Evolutionary conservation across 2,888 invertebrate species (phyloP).

Genomic region (Schizotus pectinicornis): DNA sequence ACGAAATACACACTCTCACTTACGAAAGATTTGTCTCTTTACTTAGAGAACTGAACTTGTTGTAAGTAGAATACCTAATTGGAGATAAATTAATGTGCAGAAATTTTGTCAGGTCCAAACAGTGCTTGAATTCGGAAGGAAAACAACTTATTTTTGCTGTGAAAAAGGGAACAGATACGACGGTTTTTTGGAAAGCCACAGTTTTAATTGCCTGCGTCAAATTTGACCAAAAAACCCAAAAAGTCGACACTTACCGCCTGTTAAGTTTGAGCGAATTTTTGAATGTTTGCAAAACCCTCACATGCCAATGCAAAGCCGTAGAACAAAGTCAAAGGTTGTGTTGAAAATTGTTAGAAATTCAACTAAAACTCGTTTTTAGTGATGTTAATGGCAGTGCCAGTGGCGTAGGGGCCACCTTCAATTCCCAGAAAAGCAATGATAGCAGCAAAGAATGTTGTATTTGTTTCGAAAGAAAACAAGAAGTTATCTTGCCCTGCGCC

Average conservation of each 20-base stretch:
- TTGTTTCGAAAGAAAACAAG: conserved; percentile 73
- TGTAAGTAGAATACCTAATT: conserved; percentile 59
- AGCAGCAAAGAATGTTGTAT: conserved; percentile 68
- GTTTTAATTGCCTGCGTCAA: conserved; percentile 71
- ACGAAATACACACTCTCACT: conserved; percentile 52
- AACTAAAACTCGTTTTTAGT: neutral
- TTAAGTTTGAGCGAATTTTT: conserved; percentile 70
- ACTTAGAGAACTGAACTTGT: conserved; percentile 65
- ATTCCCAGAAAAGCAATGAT: conserved; percentile 53
- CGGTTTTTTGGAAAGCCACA: conserved; percentile 73
- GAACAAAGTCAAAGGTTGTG: conserved; percentile 46
- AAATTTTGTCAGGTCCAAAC: conserved; percentile 61
- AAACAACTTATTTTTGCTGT: conserved; percentile 70
- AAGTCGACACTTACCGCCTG: conserved; percentile 65
- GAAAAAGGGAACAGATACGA: conserved; percentile 68
- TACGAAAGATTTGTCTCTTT: conserved; percentile 67
- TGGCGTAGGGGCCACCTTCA: conserved; percentile 49
- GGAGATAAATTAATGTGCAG: too few species aligned
- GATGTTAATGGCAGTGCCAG: conserved; percentile 11
- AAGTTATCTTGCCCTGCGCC: conserved; percentile 71
- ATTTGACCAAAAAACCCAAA: conserved; percentile 61
- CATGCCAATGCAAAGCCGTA: conserved; percentile 58
- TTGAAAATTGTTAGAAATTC: conserved; percentile 17
- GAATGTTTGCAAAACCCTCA: conserved; percentile 64
- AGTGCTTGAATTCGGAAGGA: conserved; percentile 66